Base-by-base conservation (phyloP, 2,888 invertebrate genomes). In the Eledone cirrhosa region DNA sequence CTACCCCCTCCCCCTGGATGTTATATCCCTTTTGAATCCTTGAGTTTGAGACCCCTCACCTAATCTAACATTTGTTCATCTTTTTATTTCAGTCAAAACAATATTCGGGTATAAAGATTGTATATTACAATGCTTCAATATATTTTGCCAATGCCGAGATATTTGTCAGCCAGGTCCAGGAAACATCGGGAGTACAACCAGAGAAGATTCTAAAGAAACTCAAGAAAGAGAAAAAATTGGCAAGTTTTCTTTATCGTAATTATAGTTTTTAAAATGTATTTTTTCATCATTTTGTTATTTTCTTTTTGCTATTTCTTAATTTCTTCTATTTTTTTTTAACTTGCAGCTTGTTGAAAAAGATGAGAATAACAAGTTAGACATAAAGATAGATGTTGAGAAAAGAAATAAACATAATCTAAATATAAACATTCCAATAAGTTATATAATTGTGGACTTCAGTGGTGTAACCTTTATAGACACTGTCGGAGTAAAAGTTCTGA, bases 91-190 rank as follows among this genome's bases (percentile, higher is more conserved):
- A 89, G 89, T 87, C 87, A 1, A 84, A 85, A 48, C 83, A 87
- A n/a, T 79, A 87, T 33, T 83, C 87, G 76, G 90, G 90, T 11
- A 88, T 92, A 33, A 91, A 90, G 80, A 89, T 92, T 22, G 89
- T 92, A 81, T 89, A 91, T 8, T 91, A 91, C 84, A 91, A 91
- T 78, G 88, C 91, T 19, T 91, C 92, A 7, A 84, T 92, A 11
- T 90, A 92, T 78, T 92, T 90, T 85, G 91, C 92, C 8, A 92
- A 92, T 81, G 90, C 89, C 1, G 91, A 92, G 75, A 81, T 89
- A 72, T 92, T 92, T 83, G 85, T 88, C 24, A 85, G 86, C 29
- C 85, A 87, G 41, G 83, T 91, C 16, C 87, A 88, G 79, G 83
- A 84, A 27, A 85, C 87, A 63, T 87, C 87, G 0, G 85, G 85